Evolutionary conservation across 2,888 invertebrate genomes (phyloP), one percentile per base, ranked within the genome.

Genomic region (Pristionchus fissidentatus): DNA sequence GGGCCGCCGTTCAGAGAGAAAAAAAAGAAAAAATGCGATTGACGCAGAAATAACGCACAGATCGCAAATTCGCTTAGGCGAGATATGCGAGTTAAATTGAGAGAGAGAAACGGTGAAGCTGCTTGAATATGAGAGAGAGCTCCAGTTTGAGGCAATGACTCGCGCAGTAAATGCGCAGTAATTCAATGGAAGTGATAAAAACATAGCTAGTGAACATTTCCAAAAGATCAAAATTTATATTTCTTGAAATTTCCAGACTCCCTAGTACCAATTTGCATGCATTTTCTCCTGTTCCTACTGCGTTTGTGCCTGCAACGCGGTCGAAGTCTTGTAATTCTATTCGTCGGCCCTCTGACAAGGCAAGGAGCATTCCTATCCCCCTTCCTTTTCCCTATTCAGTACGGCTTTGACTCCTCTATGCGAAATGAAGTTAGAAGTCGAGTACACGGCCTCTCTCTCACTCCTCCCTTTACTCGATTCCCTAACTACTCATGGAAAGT

Each of bases 341-440:
- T 70, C 70, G 70, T 29, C 29, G 10, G 60, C n/a, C n/a, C n/a
- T n/a, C n/a, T n/a, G 55, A 55, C 3, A 70, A 13, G 38, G 22
- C 41, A 15, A 62, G 62, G 70, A 8, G 41, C 66, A 22, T 60
- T 60, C 29, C 29, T 32, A 32, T 29, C 10, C 38, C 19, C 22
- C 62, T 62, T 32, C 57, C 57, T 26, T n/a, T n/a, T n/a, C n/a
- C n/a, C n/a, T n/a, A n/a, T n/a, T n/a, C n/a, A n/a, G n/a, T n/a
- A n/a, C n/a, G n/a, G n/a, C 35, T 32, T 62, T 62, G n/a, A n/a
- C 43, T 41, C 70, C 38, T n/a, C n/a, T n/a, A n/a, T n/a, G n/a
- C n/a, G n/a, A 70, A 70, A 70, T 70, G 70, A 70, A 70, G 70
- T 70, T 70, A 70, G 70, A 70, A 70, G 70, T 70, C 62, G n/a